Evolutionary conservation across 2,113 vertebrate species (phyloP).

Genomic region (Cisticola juncidis): DNA sequence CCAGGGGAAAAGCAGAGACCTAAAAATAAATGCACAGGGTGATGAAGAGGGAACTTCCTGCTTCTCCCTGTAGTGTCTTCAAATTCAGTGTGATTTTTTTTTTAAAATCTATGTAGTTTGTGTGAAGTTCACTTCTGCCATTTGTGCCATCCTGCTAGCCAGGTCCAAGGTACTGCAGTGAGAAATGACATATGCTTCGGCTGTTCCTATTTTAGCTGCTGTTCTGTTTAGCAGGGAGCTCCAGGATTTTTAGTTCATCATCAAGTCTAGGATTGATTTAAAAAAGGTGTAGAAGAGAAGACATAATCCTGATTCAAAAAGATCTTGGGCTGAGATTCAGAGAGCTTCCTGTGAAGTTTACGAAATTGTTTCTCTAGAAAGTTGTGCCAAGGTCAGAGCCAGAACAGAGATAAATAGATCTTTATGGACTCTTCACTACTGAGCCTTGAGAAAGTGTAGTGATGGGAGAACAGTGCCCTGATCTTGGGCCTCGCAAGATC

Average conservation of each 20-base stretch:
- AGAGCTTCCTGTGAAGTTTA: not conserved
- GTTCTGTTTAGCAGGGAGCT: not conserved
- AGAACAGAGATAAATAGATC: not conserved
- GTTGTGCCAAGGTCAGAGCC: not conserved
- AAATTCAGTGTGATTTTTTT: not conserved
- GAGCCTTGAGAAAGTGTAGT: not conserved
- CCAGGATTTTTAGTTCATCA: not conserved
- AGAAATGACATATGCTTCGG: not conserved
- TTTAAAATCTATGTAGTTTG: not conserved
- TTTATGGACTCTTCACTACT: not conserved
- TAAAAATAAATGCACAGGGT: not conserved
- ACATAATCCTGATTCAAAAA: not conserved
- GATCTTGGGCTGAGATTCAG: not conserved
- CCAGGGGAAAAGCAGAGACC: not conserved
- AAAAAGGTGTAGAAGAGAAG: not conserved
- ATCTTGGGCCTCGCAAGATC: not conserved
- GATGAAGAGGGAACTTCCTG: not conserved
- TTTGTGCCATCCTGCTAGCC: not conserved
- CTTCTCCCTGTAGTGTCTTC: not conserved
- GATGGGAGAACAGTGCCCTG: not conserved
- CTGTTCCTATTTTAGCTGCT: not conserved
- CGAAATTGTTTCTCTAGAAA: not conserved
- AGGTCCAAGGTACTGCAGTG: not conserved
- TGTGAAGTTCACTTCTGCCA: not conserved
- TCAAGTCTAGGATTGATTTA: not conserved